These are phyloP conservation scores for Deladenus siricidicola DNA, from an alignment of 2,888 invertebrate genomes.

Conservation along the genomic window DNA sequence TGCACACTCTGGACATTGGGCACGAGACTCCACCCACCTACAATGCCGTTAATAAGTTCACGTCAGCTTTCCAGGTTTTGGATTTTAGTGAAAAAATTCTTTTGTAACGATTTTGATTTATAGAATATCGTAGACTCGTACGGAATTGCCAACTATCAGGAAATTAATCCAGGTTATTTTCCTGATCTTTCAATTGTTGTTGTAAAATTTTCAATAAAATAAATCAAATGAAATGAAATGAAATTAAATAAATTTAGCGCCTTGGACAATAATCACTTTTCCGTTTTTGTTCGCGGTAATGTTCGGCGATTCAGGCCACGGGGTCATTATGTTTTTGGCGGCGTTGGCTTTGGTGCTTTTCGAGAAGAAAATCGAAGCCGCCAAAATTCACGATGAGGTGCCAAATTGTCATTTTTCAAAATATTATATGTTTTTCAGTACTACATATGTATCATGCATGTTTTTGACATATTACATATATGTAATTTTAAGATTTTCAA, in stretches of 20 bases:
- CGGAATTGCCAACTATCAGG: conserved; percentile 86
- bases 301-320: conserved; percentile 95
- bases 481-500: conserved; percentile 17
- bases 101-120: too few relatives aligned
- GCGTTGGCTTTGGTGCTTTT: conserved; percentile 86
- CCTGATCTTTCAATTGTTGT: not conserved
- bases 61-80: conserved; percentile 77
- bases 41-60: conserved; percentile 92
- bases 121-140: conserved; percentile 90
- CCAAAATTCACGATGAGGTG: conserved; percentile 39
- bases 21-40: conserved; percentile 73
- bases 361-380: conserved; percentile 69
- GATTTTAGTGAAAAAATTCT: too few relatives aligned
- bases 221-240: not conserved
- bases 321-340: conserved; percentile 78
- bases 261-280: conserved; percentile 92
- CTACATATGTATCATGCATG: too few relatives aligned
- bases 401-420: not conserved
- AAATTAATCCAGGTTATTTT: conserved; percentile 85
- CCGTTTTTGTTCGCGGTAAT: conserved; percentile 94
- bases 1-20: too few relatives aligned
- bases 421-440: too few relatives aligned
- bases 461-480: not conserved
- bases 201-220: not conserved
- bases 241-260: conserved; percentile 62